A percentile compares a stretch with the other conserved stretches of the same genome.
Evolutionary conservation across 2,888 invertebrate species (phyloP).

Genomic region (Ophonus ardosiacus): DNA sequence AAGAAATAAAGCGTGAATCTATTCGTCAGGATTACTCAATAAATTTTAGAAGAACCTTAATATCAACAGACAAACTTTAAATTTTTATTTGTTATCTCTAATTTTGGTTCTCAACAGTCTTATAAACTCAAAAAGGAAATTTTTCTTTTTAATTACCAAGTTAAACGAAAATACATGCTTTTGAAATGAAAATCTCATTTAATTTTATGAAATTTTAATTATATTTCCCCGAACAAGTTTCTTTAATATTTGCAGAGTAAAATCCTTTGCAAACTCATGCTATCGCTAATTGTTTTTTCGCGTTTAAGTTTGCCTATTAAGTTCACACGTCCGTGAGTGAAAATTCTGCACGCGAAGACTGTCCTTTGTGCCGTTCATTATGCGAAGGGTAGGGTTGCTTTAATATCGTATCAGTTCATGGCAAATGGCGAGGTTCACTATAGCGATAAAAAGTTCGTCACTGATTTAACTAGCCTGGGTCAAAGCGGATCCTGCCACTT

Average conservation of each 20-base stretch:
- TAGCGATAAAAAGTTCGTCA: not conserved
- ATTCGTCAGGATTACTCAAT: slow-evolving; percentile 7
- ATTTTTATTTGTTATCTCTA: slow-evolving; percentile 15
- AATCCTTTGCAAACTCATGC: slow-evolving; percentile 3
- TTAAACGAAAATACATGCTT: slow-evolving; percentile 20
- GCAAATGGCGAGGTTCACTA: not conserved
- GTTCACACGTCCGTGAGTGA: not conserved
- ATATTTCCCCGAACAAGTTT: slow-evolving; percentile 35
- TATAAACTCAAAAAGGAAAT: not conserved
- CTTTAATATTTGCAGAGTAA: slow-evolving; percentile 26
- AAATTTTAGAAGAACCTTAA: slow-evolving; percentile 4
- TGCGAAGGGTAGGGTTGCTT: not conserved
- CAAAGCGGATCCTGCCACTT: slow-evolving; percentile 6
- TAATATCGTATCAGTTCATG: slow-evolving; percentile 16
- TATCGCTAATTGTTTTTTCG: slow-evolving; percentile 33
- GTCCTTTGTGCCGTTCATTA: slow-evolving; percentile 3
- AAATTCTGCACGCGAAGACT: slow-evolving; percentile 30
- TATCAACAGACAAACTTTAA: not conserved
- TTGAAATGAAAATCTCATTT: slow-evolving; percentile 19
- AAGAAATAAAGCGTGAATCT: slow-evolving; percentile 22
- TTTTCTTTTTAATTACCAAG: slow-evolving; percentile 30
- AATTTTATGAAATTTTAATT: slow-evolving; percentile 44
- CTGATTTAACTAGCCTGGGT: not conserved
- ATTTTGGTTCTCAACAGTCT: not conserved
- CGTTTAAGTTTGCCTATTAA: slow-evolving; percentile 2